Conservation (phyloP, 2,113 vertebrate species). For the Neolamprologus hecqui region DNA sequence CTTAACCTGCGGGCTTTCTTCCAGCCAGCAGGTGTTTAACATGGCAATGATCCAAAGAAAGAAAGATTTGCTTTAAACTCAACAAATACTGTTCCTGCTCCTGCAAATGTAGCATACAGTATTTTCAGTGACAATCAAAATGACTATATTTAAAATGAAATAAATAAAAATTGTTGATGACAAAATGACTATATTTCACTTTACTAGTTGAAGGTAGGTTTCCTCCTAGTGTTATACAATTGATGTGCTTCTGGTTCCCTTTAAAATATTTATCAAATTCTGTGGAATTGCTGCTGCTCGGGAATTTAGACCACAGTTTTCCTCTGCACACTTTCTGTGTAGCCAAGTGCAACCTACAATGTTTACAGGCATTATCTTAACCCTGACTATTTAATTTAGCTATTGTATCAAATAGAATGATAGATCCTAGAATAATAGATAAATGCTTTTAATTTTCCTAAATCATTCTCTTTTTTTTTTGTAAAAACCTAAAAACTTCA, state of each 20-base stretch:
- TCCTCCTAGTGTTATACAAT: neutral
- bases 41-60: neutral
- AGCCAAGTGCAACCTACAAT: neutral
- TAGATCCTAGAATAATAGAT: neutral
- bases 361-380: neutral
- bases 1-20: neutral
- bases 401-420: neutral
- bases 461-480: neutral
- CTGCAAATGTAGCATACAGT: neutral
- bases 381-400: neutral
- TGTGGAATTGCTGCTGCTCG: neutral
- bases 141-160: neutral
- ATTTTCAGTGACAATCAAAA: neutral
- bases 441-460: neutral
- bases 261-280: neutral
- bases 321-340: neutral
- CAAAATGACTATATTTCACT: neutral
- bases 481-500: neutral
- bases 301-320: neutral
- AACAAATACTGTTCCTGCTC: neutral
- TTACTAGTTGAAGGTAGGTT: neutral
- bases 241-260: neutral
- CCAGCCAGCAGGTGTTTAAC: constrained; percentile 5
- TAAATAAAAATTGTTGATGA: too few species aligned
- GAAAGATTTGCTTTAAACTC: constrained; percentile 14